Conservation (phyloP, 1,140 invertebrate species). For the Drosophila orosa region DNA sequence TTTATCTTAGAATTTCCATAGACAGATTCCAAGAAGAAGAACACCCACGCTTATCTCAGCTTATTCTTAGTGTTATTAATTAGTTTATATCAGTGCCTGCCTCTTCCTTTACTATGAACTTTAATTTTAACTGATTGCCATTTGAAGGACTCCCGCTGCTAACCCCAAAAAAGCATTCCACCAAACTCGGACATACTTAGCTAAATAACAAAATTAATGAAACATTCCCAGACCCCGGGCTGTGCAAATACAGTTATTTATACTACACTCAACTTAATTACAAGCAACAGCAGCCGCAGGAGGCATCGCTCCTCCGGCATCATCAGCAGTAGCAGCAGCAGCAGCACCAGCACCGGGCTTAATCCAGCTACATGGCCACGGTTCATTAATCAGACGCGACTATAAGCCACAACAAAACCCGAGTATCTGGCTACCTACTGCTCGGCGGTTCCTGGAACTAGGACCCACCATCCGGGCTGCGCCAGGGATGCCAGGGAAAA, state of each 20-base stretch:
- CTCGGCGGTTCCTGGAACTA: conserved; percentile 10
- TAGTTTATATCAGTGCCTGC: conserved; percentile 18
- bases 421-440: conserved; percentile 41
- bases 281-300: conserved; percentile 65
- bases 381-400: conserved; percentile 81
- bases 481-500: conserved; percentile 50
- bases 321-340: conserved; percentile 21
- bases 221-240: conserved; percentile 67
- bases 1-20: not conserved
- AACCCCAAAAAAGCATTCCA: conserved; percentile 45
- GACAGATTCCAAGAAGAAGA: not conserved
- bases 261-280: conserved; percentile 83
- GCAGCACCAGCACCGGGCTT: conserved; percentile 40
- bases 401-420: conserved; percentile 77
- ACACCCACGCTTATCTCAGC: not conserved
- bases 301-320: conserved; percentile 55
- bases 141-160: conserved; percentile 39
- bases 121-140: conserved; percentile 34
- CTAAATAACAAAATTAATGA: conserved; percentile 80
- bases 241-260: conserved; percentile 80
- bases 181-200: conserved; percentile 69
- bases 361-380: conserved; percentile 77
- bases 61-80: conserved; percentile 17
- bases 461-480: conserved; percentile 10
- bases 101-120: conserved; percentile 1